Evolutionary conservation across 2,797 vertebrate genomes (phyloP), one percentile per base, ranked within the genome.

Genomic region (Mormyrus proboscirostris): DNA sequence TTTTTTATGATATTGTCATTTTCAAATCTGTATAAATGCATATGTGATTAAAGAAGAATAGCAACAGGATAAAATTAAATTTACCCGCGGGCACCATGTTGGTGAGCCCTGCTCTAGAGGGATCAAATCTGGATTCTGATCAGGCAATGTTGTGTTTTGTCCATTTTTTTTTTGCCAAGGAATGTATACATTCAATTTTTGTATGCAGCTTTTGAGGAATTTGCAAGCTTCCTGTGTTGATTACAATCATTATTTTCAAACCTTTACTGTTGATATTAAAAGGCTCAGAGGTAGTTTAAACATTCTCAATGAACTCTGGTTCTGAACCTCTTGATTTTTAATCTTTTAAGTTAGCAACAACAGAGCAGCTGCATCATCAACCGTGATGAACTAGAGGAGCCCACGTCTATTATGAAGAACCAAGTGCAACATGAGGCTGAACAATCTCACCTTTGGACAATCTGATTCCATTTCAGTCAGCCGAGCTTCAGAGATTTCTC

Each of bases 401-500:
- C 5, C 47, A 85, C 5, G 29, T 55, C 51, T 41, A 38, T 50
- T 51, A 49, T 29, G 19, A 88, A 50, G 79, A 41, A 22, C 41
- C 87, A 33, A n/a, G 65, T 33, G 38, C 79, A 65, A 65, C 59
- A 0, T 65, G 62, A 65, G 22, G 62, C 25, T 29, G 62, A 76
- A 38, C 29, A 12, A 76, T 38, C 59, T 73, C 65, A 89, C 90
- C 91, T 90, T 85, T 88, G 89, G 59, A 76, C 38, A 62, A 49
- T 90, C 22, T 33, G 65, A 2, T 6, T 91, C 89, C 38, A 89
- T 90, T 90, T 92, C 90, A 51, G 87, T 90, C 22, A 91, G 73
- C 62, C 25, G 92, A 25, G 47, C 73, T 5, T 90, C 85, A 29
- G 93, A 92, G 10, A 89, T 91, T 57, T 94, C 92, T 83, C 92